phyloP scores from a whole-genome alignment of 37 sponge, comb jelly and placozoan genomes.

The Sycon ciliatum region DNA sequence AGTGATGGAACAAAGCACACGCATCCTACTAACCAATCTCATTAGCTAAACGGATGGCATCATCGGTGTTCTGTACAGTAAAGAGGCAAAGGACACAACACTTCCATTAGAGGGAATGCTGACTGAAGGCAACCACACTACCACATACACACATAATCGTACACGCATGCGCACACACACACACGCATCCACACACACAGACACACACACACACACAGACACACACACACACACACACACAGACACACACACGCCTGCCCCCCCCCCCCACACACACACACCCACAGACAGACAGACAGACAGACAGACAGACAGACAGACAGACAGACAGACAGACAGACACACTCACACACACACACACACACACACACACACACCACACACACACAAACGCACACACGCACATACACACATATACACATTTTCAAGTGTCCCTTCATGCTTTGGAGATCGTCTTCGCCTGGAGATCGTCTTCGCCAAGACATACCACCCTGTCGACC shows the following conservation, averaged over 20 bases:
- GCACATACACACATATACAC: too few relatives aligned
- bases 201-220: not conserved
- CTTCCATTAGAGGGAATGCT: not conserved
- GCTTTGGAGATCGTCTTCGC: too few relatives aligned
- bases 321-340: slow-evolving; percentile 5
- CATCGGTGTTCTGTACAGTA: slow-evolving; percentile 43
- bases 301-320: slow-evolving; percentile 5
- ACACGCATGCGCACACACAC: not conserved
- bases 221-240: not conserved
- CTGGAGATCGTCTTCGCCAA: too few relatives aligned
- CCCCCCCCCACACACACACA: too few relatives aligned
- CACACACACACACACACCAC: slow-evolving; percentile 5
- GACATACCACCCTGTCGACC: too few relatives aligned
- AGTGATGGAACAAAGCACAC: not conserved
- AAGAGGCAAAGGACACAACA: not conserved
- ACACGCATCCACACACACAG: not conserved
- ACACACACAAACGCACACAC: too few relatives aligned
- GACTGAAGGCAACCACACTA: not conserved
- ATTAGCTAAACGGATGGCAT: slow-evolving; percentile 71
- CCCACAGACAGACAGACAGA: not conserved
- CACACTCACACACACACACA: slow-evolving; percentile 1
- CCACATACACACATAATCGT: not conserved
- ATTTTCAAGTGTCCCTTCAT: too few relatives aligned
- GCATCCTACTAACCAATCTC: slow-evolving; percentile 58
- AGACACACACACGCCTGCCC: too few relatives aligned